Evolutionary conservation across 2,113 vertebrate species (phyloP).

Genomic region (Dicerorhinus sumatrensis): DNA sequence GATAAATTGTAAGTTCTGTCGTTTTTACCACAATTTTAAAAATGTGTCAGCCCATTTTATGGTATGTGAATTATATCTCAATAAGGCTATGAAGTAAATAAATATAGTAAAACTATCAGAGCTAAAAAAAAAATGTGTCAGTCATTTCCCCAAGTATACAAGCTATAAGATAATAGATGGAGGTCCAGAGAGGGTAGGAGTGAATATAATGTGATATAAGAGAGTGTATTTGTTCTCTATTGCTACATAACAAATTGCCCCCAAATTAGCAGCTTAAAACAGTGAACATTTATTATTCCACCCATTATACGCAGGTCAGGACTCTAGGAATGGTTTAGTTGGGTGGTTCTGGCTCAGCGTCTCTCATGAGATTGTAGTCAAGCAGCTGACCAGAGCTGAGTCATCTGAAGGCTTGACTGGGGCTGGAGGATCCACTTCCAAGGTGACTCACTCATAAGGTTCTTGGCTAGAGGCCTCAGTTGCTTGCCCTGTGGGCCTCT

Average conservation of each 20-base stretch:
- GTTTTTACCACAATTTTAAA: background rate
- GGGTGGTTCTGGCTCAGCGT: background rate
- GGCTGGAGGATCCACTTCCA: background rate
- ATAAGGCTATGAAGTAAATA: conserved; percentile 2
- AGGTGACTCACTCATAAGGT: background rate
- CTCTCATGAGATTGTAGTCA: background rate
- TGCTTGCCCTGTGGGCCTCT: background rate
- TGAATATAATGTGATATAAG: background rate
- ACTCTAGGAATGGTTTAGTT: background rate
- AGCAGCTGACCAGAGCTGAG: background rate
- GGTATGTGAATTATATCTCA: conserved; percentile 38
- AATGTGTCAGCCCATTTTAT: conserved; percentile 36
- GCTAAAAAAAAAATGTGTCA: background rate
- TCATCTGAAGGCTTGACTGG: background rate
- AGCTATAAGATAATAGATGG: background rate
- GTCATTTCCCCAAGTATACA: background rate
- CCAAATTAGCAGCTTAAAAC: background rate
- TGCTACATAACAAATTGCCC: background rate
- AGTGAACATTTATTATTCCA: background rate
- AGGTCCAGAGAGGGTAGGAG: background rate
- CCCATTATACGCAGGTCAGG: background rate
- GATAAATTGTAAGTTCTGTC: background rate
- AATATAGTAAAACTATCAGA: conserved; percentile 18
- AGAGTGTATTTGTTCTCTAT: background rate
- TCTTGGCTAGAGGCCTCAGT: background rate